phyloP scores from a whole-genome alignment of 2,888 invertebrate genomes.

The Cabera pusaria region DNA sequence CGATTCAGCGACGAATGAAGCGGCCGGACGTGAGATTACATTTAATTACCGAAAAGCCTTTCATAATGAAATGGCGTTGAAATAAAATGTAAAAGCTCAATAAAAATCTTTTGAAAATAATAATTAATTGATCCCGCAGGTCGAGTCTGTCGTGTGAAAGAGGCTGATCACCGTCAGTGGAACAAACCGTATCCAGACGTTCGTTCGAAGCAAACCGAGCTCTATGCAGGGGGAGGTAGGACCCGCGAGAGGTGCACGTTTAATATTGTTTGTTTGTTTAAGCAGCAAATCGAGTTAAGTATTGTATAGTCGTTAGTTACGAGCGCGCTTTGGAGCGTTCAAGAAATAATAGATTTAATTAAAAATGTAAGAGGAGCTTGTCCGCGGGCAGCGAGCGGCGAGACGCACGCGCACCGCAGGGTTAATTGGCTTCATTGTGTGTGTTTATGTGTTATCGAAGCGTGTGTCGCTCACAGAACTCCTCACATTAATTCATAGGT shows the following conservation, averaged over 20 bases:
- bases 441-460: too few species aligned
- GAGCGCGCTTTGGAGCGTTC: conserved; percentile 26
- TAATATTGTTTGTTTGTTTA: conserved; percentile 33
- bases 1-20: too few species aligned
- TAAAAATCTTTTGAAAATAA: conserved; percentile 33
- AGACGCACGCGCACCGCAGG: conserved; percentile 10
- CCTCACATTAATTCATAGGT: too few species aligned
- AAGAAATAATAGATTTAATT: conserved; percentile 46
- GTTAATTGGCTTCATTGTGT: conserved; percentile 15
- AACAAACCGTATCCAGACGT: neutral
- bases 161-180: conserved; percentile 26
- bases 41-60: conserved; percentile 2
- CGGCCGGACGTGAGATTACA: neutral
- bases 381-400: too few species aligned
- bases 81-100: conserved; percentile 32
- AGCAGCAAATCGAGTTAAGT: conserved; percentile 40
- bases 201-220: conserved; percentile 1
- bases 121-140: conserved; percentile 38
- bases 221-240: conserved; percentile 4
- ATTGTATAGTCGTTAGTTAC: conserved; percentile 29
- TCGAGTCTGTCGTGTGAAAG: conserved; percentile 45
- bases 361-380: conserved; percentile 35
- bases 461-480: too few species aligned
- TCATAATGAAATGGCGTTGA: conserved; percentile 9
- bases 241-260: neutral